These are phyloP conservation scores for Atherinomorus stipes DNA, from an alignment of 2,113 vertebrate genomes.

Conservation along the genomic window DNA sequence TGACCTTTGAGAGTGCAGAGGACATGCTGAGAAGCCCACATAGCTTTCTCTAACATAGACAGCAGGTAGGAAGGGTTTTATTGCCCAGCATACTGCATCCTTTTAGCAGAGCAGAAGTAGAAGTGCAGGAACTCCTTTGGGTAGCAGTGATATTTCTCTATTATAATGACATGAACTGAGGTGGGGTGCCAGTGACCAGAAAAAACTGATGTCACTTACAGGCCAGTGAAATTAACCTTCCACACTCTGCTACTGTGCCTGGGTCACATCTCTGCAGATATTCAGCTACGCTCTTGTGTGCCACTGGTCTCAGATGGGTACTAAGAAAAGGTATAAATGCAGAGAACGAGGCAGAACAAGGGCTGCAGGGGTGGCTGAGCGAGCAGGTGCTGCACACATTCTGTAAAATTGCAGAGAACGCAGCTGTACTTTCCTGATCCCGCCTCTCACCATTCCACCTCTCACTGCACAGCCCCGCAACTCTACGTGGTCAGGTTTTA, in stretches of 20 bases:
- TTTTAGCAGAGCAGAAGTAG: constrained; percentile 30
- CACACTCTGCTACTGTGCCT: constrained; percentile 43
- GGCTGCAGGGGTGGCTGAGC: constrained; percentile 9
- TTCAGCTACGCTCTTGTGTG: constrained; percentile 31
- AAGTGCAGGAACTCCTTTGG: constrained; percentile 65
- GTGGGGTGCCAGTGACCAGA: constrained; percentile 40
- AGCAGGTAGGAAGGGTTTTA: constrained; percentile 61
- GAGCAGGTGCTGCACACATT: constrained; percentile 28
- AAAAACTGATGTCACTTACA: constrained; percentile 46
- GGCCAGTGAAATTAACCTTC: constrained; percentile 68
- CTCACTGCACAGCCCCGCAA: constrained; percentile 34
- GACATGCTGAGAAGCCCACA: constrained; percentile 66
- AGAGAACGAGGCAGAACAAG: constrained; percentile 13
- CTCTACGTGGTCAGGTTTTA: constrained; percentile 44
- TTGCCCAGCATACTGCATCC: constrained; percentile 7
- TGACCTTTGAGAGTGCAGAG: constrained; percentile 72
- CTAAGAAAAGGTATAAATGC: constrained; percentile 38
- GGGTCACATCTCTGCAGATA: constrained; percentile 59
- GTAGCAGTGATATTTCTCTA: constrained; percentile 71
- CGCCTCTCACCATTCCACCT: constrained; percentile 25
- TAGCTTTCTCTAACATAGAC: constrained; percentile 57
- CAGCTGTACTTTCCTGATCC: constrained; percentile 19
- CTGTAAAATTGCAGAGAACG: constrained; percentile 18
- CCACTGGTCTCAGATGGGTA: constrained; percentile 30
- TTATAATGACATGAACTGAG: constrained; percentile 60